These are phyloP conservation scores for Tipula helvola DNA, from an alignment of 2,888 invertebrate genomes.

Conservation along the genomic window DNA sequence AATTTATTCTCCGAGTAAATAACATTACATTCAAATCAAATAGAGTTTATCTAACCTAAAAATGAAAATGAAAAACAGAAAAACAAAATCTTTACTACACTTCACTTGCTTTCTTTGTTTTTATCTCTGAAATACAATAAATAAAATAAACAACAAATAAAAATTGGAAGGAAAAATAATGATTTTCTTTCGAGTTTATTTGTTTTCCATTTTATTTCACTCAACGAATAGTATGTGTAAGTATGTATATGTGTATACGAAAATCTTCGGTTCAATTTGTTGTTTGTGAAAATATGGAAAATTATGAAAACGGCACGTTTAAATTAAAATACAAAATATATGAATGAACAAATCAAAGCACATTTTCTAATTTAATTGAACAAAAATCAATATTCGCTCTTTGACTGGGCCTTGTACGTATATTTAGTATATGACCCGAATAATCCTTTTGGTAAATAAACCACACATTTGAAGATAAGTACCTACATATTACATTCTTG, in stretches of 20 bases:
- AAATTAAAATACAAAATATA: not conserved
- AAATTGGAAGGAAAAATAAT: not conserved
- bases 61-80: not conserved
- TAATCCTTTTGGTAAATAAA: not conserved
- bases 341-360: not conserved
- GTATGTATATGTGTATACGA: too few relatives aligned
- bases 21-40: not conserved
- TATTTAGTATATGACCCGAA: not conserved
- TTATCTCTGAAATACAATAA: not conserved
- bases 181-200: not conserved
- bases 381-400: not conserved
- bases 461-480: not conserved
- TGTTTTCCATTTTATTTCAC: constrained; percentile 4
- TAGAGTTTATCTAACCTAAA: not conserved
- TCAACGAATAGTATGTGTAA: not conserved
- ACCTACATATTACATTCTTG: not conserved
- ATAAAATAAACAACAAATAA: not conserved
- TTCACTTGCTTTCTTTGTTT: not conserved
- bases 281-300: not conserved
- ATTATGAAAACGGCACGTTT: not conserved
- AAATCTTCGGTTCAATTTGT: not conserved
- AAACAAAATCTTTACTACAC: not conserved
- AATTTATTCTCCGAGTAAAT: not conserved
- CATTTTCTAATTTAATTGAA: not conserved
- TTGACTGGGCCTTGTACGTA: not conserved